A percentile compares a stretch with the other conserved stretches of the same genome.
These are phyloP conservation scores for Nematolebias whitei DNA, from an alignment of 2,113 vertebrate genomes.

Conservation along the genomic window DNA sequence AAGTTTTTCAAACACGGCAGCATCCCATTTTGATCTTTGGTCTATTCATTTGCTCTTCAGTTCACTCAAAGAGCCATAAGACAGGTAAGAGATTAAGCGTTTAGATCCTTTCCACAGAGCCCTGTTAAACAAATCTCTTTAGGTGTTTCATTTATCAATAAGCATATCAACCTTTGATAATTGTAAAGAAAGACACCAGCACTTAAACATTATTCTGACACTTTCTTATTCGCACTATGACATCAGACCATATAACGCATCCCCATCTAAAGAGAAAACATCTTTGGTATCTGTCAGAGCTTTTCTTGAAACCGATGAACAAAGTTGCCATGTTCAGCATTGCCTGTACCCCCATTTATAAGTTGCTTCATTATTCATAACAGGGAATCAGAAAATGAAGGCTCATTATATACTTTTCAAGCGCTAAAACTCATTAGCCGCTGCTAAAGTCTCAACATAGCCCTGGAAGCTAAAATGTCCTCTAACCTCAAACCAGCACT, in stretches of 20 bases:
- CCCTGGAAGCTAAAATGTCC: slow-evolving; percentile 66
- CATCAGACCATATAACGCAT: slow-evolving; percentile 30
- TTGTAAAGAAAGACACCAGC: slow-evolving; percentile 27
- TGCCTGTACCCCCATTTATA: slow-evolving; percentile 64
- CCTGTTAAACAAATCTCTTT: no score
- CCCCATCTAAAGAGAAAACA: slow-evolving; percentile 43
- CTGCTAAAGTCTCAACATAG: slow-evolving; percentile 52
- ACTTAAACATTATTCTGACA: slow-evolving; percentile 15
- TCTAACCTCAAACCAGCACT: slow-evolving; percentile 63
- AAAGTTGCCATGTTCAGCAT: slow-evolving; percentile 53
- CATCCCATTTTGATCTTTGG: no score
- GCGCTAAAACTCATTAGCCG: slow-evolving; percentile 71
- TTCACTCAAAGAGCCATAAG: no score
- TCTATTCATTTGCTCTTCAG: no score
- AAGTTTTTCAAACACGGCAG: no score
- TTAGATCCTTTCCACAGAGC: no score
- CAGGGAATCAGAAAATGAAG: slow-evolving; percentile 69
- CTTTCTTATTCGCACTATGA: slow-evolving; percentile 25
- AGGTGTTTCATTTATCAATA: slow-evolving; percentile 17
- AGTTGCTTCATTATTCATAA: slow-evolving; percentile 75
- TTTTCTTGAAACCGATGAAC: slow-evolving; percentile 58
- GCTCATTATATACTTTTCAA: slow-evolving; percentile 76
- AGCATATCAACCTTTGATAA: slow-evolving; percentile 14
- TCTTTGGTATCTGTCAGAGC: slow-evolving; percentile 52
- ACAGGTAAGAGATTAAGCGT: no score